Evolutionary conservation across 1,140 invertebrate species (phyloP).

Genomic region (Oryctes rhinoceros): DNA sequence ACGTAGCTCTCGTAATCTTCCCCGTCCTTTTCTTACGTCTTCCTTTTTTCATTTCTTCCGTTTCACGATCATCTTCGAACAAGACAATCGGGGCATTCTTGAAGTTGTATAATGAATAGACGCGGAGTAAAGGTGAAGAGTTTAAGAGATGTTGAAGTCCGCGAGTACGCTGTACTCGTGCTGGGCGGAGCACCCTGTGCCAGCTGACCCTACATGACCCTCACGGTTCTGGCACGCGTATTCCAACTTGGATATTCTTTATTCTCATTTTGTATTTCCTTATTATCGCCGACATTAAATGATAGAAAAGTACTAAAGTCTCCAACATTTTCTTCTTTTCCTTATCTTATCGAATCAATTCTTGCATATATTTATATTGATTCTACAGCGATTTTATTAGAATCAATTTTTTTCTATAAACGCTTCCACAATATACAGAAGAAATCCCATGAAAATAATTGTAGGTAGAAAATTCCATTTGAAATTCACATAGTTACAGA

Average conservation of each 20-base stretch:
- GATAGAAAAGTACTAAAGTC: background rate
- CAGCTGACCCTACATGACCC: conserved; percentile 38
- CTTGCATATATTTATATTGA: too few species aligned
- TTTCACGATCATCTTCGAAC: conserved; percentile 22
- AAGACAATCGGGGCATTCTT: conserved; percentile 16
- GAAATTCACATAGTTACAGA: too few species aligned
- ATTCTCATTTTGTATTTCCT: conserved; percentile 9
- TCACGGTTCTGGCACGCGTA: conserved; percentile 39
- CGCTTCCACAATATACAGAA: too few species aligned
- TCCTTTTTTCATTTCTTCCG: conserved; percentile 16
- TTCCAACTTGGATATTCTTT: conserved; percentile 15
- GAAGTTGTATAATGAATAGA: conserved; percentile 25
- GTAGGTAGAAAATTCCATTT: too few species aligned
- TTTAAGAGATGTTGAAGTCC: conserved; percentile 36
- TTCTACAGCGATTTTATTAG: too few species aligned
- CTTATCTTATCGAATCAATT: too few species aligned
- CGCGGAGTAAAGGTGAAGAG: conserved; percentile 38
- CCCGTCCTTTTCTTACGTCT: background rate
- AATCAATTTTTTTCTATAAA: too few species aligned
- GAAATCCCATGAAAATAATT: too few species aligned
- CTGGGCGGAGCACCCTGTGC: conserved; percentile 39
- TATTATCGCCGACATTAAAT: background rate
- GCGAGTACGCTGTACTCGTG: conserved; percentile 35
- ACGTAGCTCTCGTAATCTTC: background rate
- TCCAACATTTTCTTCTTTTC: background rate